Base-by-base conservation (phyloP, 2,888 invertebrate genomes). In the Lepidochitona cinerea region DNA sequence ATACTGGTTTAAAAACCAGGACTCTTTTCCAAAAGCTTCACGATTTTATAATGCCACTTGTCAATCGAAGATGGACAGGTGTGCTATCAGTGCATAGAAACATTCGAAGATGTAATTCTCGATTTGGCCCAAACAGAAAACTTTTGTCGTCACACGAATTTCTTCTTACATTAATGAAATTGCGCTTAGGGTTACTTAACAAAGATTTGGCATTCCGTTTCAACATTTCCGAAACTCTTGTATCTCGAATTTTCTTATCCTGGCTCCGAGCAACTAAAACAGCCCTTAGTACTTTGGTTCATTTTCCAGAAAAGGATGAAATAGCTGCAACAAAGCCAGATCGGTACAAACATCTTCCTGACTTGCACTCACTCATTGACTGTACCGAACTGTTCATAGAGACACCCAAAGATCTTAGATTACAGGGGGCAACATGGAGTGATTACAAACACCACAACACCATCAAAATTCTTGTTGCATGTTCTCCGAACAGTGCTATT, bases 381-480 rank as follows among this genome's bases (percentile, higher is more conserved):
- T 59, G 7, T 59, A 59, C 59, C 29, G 59, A 59, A 59, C 14
- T 59, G 23, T 59, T 79, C 37, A 76, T 79, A 53, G 75, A 80
- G 41, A 74, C 71, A 35, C 80, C 80, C 32, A 68, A 75, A 18
- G 74, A 81, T 52, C 41, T 78, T 3, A 37, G 64, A 7, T 64
- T 79, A 18, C 79, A 79, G 64, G 26, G 59, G 12, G 59, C 66
- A 6, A 78, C 78, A n/a, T 81, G 75, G 79, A 75, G 76, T 49
- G 76, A 80, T 35, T 80, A 80, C 67, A 82, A 82, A 68, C 77
- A 82, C 37, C 79, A 80, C 70, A 81, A 81, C 69, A 83, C 81
- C 14, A 26, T 74, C 0, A 83, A 82, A 67, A 29, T 76, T 18
- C 49, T 83, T 3, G 71, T 81, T 49, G 72, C 69, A 0, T 75